phyloP scores from a whole-genome alignment of 2,113 vertebrate species.

The Ictalurus furcatus region DNA sequence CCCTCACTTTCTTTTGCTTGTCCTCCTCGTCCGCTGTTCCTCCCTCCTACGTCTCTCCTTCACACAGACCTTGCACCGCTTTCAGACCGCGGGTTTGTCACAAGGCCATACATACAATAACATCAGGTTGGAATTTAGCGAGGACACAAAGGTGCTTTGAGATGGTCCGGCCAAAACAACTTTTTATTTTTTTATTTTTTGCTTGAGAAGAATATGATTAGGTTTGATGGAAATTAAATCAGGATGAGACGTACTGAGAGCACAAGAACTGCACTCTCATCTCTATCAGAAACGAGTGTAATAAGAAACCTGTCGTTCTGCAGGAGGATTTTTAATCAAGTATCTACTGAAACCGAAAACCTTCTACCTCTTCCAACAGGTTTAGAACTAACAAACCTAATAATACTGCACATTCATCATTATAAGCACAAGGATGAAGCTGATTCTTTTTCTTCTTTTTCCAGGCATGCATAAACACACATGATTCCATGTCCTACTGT shows the following conservation, averaged over 20 bases:
- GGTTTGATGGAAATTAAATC: slow-evolving; percentile 27
- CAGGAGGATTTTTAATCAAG: slow-evolving; percentile 9
- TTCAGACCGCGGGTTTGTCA: not conserved
- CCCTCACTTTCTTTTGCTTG: not conserved
- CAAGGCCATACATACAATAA: slow-evolving; percentile 24
- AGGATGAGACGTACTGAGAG: not conserved
- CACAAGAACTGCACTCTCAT: slow-evolving; percentile 5
- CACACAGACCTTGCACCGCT: slow-evolving; percentile 13
- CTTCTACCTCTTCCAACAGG: not conserved
- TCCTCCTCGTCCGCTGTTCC: not conserved
- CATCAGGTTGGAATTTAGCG: not conserved
- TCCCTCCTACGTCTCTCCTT: slow-evolving; percentile 17
- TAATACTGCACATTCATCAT: not conserved
- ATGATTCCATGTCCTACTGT: not conserved
- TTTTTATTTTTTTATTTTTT: not conserved
- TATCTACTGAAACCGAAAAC: not conserved
- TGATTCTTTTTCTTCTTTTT: not conserved
- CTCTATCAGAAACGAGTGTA: slow-evolving; percentile 8
- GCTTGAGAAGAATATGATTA: not conserved
- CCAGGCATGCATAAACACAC: not conserved
- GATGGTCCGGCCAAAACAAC: not conserved
- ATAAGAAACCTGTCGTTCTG: slow-evolving; percentile 24
- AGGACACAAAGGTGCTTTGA: slow-evolving; percentile 9
- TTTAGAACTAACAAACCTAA: not conserved
- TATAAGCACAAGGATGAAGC: not conserved